These are phyloP conservation scores for Stenopsyche tienmushanensis DNA, from an alignment of 1,140 invertebrate genomes.

Conservation along the genomic window DNA sequence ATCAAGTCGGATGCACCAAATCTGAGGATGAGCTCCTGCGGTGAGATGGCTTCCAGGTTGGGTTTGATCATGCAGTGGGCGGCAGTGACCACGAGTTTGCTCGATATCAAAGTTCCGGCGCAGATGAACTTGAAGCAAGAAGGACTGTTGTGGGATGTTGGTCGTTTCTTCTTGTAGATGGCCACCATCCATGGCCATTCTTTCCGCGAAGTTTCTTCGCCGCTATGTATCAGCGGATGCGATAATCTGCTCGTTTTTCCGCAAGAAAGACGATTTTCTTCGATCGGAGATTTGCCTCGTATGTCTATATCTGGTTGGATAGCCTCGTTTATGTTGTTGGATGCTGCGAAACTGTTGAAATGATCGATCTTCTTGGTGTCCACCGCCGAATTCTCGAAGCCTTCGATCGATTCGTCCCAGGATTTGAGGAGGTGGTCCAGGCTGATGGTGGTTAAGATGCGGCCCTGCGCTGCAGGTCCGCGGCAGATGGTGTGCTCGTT, in stretches of 20 bases:
- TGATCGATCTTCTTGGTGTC: too few species aligned
- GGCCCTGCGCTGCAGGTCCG: conserved; percentile 38
- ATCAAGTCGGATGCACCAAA: conserved; percentile 47
- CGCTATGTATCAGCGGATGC: conserved; percentile 46
- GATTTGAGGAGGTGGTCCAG: conserved; percentile 47
- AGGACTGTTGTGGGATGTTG: too few species aligned
- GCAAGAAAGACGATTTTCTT: conserved; percentile 45
- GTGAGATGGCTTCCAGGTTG: neutral
- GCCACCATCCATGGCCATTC: conserved; percentile 60
- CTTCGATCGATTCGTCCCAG: conserved; percentile 34
- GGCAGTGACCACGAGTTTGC: conserved; percentile 43
- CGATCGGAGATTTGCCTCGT: too few species aligned
- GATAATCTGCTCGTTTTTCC: conserved; percentile 42
- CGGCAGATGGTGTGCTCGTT: conserved; percentile 44
- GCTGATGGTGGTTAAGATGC: conserved; percentile 45
- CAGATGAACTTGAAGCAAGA: conserved; percentile 51
- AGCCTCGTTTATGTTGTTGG: neutral
- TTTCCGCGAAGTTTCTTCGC: conserved; percentile 44
- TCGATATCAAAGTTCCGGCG: conserved; percentile 44
- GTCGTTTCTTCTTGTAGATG: conserved; percentile 53
- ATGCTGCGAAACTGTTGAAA: neutral
- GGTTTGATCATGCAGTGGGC: conserved; percentile 41
- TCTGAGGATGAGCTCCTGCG: conserved; percentile 43
- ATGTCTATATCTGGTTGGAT: too few species aligned
- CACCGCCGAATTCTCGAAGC: too few species aligned